A percentile compares a stretch with the other conserved stretches of the same genome.
Evolutionary conservation across 2,888 invertebrate genomes (phyloP).

Genomic region (Thelaira solivaga): DNA sequence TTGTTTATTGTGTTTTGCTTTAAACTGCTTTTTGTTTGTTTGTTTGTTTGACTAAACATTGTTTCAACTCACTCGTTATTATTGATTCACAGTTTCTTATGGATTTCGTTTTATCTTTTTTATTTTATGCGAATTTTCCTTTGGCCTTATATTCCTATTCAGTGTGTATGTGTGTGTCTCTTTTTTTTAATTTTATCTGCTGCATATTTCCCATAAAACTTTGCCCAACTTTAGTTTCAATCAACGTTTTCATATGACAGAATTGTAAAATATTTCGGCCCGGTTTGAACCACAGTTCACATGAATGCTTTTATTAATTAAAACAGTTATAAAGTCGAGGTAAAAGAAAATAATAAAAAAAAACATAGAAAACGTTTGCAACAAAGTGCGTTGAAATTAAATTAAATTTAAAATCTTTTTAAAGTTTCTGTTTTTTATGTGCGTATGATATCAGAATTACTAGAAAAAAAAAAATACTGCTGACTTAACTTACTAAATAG

Average conservation of each 20-base stretch:
- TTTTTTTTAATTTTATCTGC: neutral
- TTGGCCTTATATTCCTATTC: neutral
- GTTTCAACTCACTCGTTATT: constrained; percentile 6
- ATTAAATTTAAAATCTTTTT: too few species aligned
- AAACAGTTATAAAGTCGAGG: neutral
- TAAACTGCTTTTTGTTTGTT: neutral
- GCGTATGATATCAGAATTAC: too few species aligned
- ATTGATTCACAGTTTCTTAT: constrained; percentile 31
- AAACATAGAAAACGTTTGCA: neutral
- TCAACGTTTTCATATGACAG: constrained; percentile 26
- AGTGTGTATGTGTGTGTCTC: too few species aligned
- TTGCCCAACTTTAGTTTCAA: constrained; percentile 40
- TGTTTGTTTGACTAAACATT: neutral
- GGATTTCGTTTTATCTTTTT: constrained; percentile 15
- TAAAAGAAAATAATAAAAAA: neutral
- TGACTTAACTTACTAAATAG: too few species aligned
- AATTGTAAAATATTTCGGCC: constrained; percentile 23
- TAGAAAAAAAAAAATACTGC: too few species aligned
- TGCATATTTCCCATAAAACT: neutral
- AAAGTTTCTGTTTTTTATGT: too few species aligned
- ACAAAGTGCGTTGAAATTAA: neutral
- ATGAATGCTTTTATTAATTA: neutral
- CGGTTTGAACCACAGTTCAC: neutral
- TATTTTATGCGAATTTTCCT: constrained; percentile 11
- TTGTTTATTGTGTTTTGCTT: constrained; percentile 10